These are phyloP conservation scores for Watsonalla binaria DNA, from an alignment of 2,888 invertebrate genomes.

Conservation along the genomic window DNA sequence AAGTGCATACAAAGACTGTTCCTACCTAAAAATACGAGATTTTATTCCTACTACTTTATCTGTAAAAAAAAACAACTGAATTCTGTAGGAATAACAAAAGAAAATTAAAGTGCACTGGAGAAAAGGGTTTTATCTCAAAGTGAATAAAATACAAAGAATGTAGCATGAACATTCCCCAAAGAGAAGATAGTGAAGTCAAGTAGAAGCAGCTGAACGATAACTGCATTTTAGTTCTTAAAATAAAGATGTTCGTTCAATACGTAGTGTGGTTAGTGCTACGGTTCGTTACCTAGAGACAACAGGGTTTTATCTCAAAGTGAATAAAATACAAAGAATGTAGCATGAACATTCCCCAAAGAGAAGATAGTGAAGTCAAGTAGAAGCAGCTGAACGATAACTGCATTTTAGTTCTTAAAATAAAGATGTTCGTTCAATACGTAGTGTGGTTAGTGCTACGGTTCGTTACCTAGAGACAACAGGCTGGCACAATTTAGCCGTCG, in stretches of 20 bases:
- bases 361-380: neutral
- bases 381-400: neutral
- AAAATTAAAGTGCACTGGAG: no score
- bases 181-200: neutral
- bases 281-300: neutral
- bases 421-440: neutral
- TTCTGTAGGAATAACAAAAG: no score
- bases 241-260: neutral
- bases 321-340: neutral
- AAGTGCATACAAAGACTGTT: no score
- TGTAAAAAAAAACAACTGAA: no score
- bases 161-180: no score
- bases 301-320: neutral
- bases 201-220: neutral
- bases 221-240: neutral
- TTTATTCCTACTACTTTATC: no score
- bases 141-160: neutral
- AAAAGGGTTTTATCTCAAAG: neutral
- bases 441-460: neutral
- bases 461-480: slow-evolving; percentile 20
- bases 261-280: neutral
- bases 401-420: neutral
- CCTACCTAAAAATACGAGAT: no score
- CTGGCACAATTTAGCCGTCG: slow-evolving; percentile 19
- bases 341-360: no score